Conservation (phyloP, 2,113 vertebrate species). For the Neoarius graeffei region DNA sequence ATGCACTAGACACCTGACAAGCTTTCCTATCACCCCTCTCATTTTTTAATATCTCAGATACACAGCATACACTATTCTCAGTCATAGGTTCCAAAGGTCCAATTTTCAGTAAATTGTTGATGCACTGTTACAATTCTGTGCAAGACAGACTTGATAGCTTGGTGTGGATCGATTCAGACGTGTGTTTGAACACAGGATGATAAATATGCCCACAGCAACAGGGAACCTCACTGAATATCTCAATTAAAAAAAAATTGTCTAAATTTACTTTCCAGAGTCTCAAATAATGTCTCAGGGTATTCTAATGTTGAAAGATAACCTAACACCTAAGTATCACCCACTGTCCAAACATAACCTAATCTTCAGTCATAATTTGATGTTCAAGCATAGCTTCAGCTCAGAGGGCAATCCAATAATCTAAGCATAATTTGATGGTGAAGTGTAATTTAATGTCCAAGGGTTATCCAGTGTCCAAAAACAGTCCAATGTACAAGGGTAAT, state of each 20-base stretch:
- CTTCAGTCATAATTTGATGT: neutral
- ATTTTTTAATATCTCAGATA: constrained; percentile 51
- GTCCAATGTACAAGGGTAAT: neutral
- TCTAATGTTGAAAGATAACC: neutral
- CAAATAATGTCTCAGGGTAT: neutral
- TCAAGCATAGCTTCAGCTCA: neutral
- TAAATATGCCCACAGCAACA: neutral
- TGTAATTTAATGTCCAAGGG: neutral
- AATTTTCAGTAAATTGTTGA: constrained; percentile 4
- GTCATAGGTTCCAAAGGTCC: neutral
- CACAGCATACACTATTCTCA: constrained; percentile 28
- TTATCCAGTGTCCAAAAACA: neutral
- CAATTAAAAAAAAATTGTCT: neutral
- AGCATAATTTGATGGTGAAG: neutral
- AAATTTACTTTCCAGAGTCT: neutral
- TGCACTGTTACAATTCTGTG: constrained; percentile 1
- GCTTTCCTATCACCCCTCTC: constrained; percentile 49
- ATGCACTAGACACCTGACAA: neutral
- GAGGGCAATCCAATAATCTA: neutral
- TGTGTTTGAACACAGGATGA: neutral
- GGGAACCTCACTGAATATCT: neutral
- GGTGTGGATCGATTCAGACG: neutral
- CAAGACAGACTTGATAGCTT: neutral
- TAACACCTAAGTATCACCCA: neutral
- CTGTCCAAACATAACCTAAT: neutral